Evolutionary conservation across 2,113 vertebrate genomes (phyloP).

Genomic region (Ptyas mucosa): DNA sequence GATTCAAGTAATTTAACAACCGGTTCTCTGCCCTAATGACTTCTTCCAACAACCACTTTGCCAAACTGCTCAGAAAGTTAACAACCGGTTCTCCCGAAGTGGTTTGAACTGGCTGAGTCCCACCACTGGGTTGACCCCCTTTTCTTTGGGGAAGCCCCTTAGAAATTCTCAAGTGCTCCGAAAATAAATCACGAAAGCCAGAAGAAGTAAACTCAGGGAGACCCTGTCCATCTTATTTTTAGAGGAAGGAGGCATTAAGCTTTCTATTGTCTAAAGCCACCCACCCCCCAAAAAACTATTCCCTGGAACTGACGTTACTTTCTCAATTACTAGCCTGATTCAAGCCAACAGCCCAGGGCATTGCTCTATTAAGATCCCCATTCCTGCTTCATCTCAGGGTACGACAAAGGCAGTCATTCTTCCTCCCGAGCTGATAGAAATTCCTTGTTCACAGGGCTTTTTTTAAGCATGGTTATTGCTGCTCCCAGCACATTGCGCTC

Average conservation of each 20-base stretch:
- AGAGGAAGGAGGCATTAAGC: not conserved
- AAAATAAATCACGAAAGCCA: not conserved
- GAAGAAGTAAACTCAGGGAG: not conserved
- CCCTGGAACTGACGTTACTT: not conserved
- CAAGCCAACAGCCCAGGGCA: not conserved
- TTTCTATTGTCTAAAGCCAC: not conserved
- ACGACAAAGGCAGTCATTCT: not conserved
- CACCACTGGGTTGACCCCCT: not conserved
- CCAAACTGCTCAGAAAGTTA: too few relatives aligned
- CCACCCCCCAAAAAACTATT: not conserved
- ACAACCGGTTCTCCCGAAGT: too few relatives aligned
- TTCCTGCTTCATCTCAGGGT: not conserved
- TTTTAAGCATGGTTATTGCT: too few relatives aligned
- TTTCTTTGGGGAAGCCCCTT: not conserved
- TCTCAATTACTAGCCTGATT: not conserved
- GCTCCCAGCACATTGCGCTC: not conserved
- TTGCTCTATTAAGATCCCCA: not conserved
- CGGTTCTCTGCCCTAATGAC: too few relatives aligned
- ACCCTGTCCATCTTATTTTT: not conserved
- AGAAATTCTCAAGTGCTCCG: not conserved
- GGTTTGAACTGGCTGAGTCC: too few relatives aligned
- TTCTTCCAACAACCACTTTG: too few relatives aligned
- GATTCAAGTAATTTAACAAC: too few relatives aligned
- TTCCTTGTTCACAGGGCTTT: not conserved
- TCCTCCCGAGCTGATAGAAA: not conserved